Conservation (phyloP, 2,888 invertebrate species). For the Papilio demoleus region DNA sequence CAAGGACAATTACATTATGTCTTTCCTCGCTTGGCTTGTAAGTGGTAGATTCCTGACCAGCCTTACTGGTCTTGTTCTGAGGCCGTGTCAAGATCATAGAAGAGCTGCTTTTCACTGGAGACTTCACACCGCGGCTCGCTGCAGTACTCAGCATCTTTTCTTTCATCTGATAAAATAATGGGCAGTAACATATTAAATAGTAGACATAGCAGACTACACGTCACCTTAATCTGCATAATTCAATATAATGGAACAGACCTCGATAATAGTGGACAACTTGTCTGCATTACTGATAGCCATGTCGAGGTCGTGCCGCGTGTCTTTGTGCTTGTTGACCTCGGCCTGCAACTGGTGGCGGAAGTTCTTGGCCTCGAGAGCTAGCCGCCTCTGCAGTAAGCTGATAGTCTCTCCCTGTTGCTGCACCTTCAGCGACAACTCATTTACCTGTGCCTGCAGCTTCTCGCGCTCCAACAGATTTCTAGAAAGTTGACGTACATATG, state of each 20-base stretch:
- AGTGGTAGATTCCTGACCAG: slow-evolving; percentile 3
- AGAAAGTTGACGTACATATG: slow-evolving; percentile 28
- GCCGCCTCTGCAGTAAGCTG: slow-evolving; percentile 86
- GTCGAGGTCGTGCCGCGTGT: slow-evolving; percentile 86
- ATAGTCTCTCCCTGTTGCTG: slow-evolving; percentile 86
- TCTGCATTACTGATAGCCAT: slow-evolving; percentile 85
- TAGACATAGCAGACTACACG: too few relatives aligned
- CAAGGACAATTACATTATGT: slow-evolving; percentile 34
- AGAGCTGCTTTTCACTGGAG: slow-evolving; percentile 63
- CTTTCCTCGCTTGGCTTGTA: slow-evolving; percentile 28
- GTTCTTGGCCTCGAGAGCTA: slow-evolving; percentile 89
- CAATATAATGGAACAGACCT: slow-evolving; percentile 63
- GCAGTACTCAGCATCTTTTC: slow-evolving; percentile 73
- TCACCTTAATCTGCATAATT: slow-evolving; percentile 26
- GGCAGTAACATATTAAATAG: too few relatives aligned
- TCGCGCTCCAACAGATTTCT: slow-evolving; percentile 89
- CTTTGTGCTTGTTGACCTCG: slow-evolving; percentile 88
- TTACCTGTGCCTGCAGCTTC: slow-evolving; percentile 86
- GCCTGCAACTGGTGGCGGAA: slow-evolving; percentile 87
- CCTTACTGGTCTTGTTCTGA: slow-evolving; percentile 53
- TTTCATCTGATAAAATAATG: slow-evolving; percentile 63
- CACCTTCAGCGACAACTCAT: slow-evolving; percentile 80
- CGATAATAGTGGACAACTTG: slow-evolving; percentile 83
- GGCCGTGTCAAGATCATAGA: slow-evolving; percentile 50
- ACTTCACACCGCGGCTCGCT: slow-evolving; percentile 62